These are phyloP conservation scores for Nannoperca obscura DNA, from an alignment of 2,797 vertebrate genomes.

Conservation along the genomic window DNA sequence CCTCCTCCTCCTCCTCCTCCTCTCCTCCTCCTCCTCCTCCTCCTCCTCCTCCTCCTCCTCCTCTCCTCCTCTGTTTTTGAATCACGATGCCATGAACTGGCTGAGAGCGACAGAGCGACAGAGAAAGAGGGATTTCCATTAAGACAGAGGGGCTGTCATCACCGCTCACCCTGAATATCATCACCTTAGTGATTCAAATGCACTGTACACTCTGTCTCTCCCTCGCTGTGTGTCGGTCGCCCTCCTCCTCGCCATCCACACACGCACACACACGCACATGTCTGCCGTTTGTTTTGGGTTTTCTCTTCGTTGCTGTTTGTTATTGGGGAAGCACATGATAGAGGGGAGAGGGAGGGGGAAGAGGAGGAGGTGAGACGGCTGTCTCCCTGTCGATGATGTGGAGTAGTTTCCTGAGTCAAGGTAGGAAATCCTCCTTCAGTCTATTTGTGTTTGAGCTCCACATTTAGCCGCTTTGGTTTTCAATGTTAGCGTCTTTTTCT, in stretches of 20 bases:
- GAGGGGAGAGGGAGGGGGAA: constrained; percentile 48
- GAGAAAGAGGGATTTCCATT: constrained; percentile 61
- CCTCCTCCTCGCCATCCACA: constrained; percentile 13
- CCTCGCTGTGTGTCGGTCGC: constrained; percentile 32
- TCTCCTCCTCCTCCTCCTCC: neutral
- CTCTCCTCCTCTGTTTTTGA: constrained; percentile 3
- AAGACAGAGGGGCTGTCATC: constrained; percentile 66
- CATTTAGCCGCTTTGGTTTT: constrained; percentile 1
- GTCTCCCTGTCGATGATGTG: constrained; percentile 65
- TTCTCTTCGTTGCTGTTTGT: constrained; percentile 34
- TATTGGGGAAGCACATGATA: constrained; percentile 58
- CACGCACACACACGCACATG: constrained; percentile 30
- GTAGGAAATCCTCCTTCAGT: constrained; percentile 64
- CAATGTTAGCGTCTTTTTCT: neutral
- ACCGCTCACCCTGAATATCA: constrained; percentile 60
- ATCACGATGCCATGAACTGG: constrained; percentile 32
- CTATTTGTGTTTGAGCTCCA: constrained; percentile 16
- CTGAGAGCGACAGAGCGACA: constrained; percentile 29
- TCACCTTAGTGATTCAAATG: constrained; percentile 67
- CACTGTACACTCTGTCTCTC: constrained; percentile 47
- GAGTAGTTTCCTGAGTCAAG: constrained; percentile 72
- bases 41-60: neutral
- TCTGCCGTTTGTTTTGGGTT: constrained; percentile 51
- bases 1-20: neutral
- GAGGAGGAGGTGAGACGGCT: constrained; percentile 52